Conservation (phyloP, 2,888 invertebrate species). For the Synergus gifuensis region DNA sequence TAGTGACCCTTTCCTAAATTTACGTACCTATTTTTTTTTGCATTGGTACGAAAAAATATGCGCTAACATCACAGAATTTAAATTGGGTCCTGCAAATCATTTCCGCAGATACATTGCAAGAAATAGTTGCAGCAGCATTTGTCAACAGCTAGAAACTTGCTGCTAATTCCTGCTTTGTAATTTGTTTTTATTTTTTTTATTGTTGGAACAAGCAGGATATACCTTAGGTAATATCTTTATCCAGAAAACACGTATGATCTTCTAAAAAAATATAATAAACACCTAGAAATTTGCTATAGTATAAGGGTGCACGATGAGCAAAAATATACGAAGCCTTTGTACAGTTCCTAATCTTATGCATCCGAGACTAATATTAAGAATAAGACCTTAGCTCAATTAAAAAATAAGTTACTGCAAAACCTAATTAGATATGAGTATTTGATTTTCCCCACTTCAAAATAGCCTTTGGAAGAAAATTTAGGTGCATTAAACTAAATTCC, state of each 20-base stretch:
- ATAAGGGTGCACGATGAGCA: neutral
- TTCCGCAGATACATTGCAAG: neutral
- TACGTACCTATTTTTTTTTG: neutral
- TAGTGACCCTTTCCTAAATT: neutral
- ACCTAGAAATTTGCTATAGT: constrained; percentile 39
- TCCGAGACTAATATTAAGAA: neutral
- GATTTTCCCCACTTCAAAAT: neutral
- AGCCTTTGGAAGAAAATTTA: neutral
- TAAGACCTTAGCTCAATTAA: neutral
- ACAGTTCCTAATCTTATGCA: constrained; percentile 8
- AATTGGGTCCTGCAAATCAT: neutral
- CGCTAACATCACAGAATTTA: neutral
- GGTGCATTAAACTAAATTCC: neutral
- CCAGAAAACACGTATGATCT: constrained; percentile 44
- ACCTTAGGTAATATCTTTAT: constrained; percentile 22
- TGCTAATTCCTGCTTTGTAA: constrained; percentile 13
- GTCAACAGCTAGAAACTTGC: constrained; percentile 18
- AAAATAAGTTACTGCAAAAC: neutral
- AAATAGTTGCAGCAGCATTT: constrained; percentile 1
- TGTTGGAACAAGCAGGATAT: constrained; percentile 1
- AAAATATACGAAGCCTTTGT: constrained; percentile 9
- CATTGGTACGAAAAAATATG: neutral
- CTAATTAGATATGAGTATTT: neutral
- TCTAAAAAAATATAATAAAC: constrained; percentile 50
- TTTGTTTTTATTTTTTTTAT: neutral